Percentiles rank a stretch among this genome's conserved stretches.
Evolutionary conservation across 2,797 vertebrate genomes (phyloP).

Genomic region (Sphenodon punctatus): DNA sequence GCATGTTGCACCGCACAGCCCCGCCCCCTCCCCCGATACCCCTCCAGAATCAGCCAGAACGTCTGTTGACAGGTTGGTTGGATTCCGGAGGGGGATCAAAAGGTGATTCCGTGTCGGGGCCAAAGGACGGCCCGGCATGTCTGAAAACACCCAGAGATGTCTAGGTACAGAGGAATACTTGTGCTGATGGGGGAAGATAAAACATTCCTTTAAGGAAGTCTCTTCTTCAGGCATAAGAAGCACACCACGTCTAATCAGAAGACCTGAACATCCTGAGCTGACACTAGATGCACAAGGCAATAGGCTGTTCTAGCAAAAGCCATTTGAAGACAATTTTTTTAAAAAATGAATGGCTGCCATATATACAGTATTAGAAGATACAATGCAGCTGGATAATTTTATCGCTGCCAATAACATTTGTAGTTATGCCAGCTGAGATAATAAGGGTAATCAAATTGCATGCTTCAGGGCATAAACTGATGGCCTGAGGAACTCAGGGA

Average conservation of each 20-base stretch:
- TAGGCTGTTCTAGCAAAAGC: background rate
- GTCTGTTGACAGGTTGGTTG: too few species aligned
- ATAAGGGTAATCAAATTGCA: slow-evolving; percentile 12
- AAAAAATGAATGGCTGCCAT: background rate
- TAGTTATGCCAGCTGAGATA: slow-evolving; percentile 3
- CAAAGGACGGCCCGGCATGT: too few species aligned
- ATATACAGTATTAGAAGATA: background rate
- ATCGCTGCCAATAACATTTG: background rate
- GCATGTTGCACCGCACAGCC: too few species aligned
- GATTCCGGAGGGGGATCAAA: too few species aligned
- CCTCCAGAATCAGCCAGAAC: too few species aligned
- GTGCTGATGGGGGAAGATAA: background rate
- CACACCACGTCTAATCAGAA: background rate
- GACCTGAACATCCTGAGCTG: background rate
- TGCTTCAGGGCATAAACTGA: slow-evolving; percentile 12
- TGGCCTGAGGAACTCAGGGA: background rate
- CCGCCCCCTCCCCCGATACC: too few species aligned
- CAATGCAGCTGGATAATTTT: background rate
- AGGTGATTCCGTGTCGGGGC: too few species aligned
- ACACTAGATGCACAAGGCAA: background rate
- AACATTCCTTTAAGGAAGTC: background rate
- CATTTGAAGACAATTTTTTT: background rate
- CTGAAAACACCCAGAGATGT: too few species aligned
- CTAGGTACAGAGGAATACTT: too few species aligned
- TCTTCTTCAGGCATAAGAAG: too few species aligned